Evolutionary conservation across 2,888 invertebrate species (phyloP).

Genomic region (Dynastes grantii): DNA sequence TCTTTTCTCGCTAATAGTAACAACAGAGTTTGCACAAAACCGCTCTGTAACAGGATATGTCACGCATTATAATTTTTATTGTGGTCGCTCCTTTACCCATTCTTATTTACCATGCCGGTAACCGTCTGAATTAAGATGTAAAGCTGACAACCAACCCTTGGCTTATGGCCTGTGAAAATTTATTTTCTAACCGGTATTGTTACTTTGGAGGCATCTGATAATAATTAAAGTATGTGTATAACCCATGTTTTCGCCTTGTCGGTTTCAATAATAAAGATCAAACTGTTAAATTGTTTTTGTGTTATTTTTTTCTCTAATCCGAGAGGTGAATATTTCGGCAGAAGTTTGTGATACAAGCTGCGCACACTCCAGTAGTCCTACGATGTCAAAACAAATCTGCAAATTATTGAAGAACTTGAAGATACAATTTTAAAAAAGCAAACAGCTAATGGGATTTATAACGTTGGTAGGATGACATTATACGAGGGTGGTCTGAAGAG

Average conservation of each 20-base stretch:
- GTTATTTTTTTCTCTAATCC: too few species aligned
- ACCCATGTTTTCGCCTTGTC: neutral
- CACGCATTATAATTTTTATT: conserved; percentile 44
- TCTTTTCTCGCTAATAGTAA: conserved; percentile 14
- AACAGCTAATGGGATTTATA: too few species aligned
- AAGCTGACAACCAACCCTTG: conserved; percentile 22
- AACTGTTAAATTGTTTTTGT: too few species aligned
- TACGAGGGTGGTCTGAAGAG: too few species aligned
- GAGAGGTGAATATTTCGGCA: too few species aligned
- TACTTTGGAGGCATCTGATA: neutral
- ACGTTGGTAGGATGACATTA: too few species aligned
- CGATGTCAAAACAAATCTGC: too few species aligned
- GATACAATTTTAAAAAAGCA: too few species aligned
- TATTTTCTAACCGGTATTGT: conserved; percentile 22
- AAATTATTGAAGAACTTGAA: too few species aligned
- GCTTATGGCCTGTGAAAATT: conserved; percentile 32
- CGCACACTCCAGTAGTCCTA: too few species aligned
- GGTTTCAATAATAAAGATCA: too few species aligned
- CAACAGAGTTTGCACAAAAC: conserved; percentile 29
- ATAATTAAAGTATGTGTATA: neutral
- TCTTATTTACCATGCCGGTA: conserved; percentile 34
- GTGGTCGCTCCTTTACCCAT: conserved; percentile 37
- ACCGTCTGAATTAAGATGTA: conserved; percentile 35
- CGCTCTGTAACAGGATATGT: conserved; percentile 42
- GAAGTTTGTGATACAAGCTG: too few species aligned